Percentiles rank a stretch among this genome's conserved stretches.
These are phyloP conservation scores for Octopus sinensis DNA, from an alignment of 1,140 invertebrate species.

Conservation along the genomic window DNA sequence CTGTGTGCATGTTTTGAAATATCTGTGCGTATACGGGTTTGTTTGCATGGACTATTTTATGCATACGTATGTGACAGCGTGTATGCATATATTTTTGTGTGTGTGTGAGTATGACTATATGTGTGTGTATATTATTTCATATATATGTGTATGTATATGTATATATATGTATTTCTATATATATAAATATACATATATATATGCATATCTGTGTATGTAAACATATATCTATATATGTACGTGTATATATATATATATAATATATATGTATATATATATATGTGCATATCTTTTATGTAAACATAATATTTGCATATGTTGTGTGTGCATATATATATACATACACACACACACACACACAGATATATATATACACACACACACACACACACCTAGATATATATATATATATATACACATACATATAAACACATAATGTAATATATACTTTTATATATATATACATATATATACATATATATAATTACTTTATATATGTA, in stretches of 20 bases:
- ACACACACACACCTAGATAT: neutral
- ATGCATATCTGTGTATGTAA: too few relatives aligned
- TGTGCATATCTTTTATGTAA: neutral
- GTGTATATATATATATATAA: too few relatives aligned
- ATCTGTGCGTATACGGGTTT: neutral
- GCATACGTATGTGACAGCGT: neutral
- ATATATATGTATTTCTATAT: too few relatives aligned
- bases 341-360: neutral
- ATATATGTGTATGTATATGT: too few relatives aligned
- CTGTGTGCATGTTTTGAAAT: neutral
- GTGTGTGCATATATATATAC: neutral
- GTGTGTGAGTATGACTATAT: neutral
- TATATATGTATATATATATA: too few relatives aligned
- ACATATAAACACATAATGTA: too few relatives aligned
- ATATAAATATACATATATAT: too few relatives aligned
- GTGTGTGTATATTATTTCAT: neutral
- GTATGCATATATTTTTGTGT: neutral
- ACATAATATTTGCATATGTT: neutral
- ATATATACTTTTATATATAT: neutral
- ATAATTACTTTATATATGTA: neutral
- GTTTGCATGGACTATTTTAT: neutral
- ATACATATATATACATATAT: neutral
- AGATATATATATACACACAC: neutral
- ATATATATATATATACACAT: too few relatives aligned
- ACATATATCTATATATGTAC: too few relatives aligned